Conservation (phyloP, 30 jellyfish, hydroid and myxozoan species). For the Chironex yamaguchii region DNA sequence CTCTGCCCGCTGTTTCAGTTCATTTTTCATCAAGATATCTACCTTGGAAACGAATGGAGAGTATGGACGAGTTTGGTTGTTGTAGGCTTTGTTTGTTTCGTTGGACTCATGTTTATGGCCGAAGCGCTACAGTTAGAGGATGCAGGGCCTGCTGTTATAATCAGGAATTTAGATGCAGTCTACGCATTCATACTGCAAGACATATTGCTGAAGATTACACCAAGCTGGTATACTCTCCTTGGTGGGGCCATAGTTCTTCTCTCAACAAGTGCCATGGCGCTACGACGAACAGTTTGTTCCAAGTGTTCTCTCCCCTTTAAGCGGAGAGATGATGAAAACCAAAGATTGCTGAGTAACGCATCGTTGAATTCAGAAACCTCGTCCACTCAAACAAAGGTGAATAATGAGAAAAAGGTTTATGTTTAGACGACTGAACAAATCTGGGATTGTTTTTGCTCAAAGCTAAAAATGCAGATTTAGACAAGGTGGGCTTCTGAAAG, state of each 20-base stretch:
- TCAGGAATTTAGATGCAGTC: constrained; percentile 88
- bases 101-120: constrained; percentile 95
- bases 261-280: constrained; percentile 77
- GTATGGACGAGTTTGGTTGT: constrained; percentile 66
- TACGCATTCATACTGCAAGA: constrained; percentile 85
- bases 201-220: constrained; percentile 63
- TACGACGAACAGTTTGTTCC: constrained; percentile 75
- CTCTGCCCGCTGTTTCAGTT: constrained; percentile 80
- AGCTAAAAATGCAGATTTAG: no score
- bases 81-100: constrained; percentile 88
- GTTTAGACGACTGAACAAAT: no score
- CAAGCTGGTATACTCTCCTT: constrained; percentile 56
- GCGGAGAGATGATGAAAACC: no score
- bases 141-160: constrained; percentile 96
- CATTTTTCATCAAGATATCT: constrained; percentile 26
- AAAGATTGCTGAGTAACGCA: no score
- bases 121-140: constrained; percentile 93
- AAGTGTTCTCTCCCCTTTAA: no score
- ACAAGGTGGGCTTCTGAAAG: no score
- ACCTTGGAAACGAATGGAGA: constrained; percentile 23
- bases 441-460: no score
- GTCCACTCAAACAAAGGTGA: no score
- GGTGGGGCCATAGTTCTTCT: constrained; percentile 86
- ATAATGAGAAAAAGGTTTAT: no score
- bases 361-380: no score